Conservation (phyloP, 2,113 vertebrate species). For the Oryzias curvinotus region DNA sequence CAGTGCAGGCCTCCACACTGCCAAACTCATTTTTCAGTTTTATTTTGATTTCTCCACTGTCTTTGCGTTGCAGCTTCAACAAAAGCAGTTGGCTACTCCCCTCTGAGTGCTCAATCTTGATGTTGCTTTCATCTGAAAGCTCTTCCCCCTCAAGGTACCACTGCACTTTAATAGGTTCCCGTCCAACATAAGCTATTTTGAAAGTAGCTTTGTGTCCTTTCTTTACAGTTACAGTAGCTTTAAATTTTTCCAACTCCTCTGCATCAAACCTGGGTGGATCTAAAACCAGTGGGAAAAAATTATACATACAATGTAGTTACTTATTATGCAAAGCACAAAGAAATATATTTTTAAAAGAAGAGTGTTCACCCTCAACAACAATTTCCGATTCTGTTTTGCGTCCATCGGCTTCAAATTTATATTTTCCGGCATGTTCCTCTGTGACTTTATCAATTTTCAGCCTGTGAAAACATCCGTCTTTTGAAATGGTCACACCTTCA, state of each 20-base stretch:
- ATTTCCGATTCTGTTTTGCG: slow-evolving; percentile 77
- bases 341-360: neutral
- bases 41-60: slow-evolving; percentile 84
- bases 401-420: slow-evolving; percentile 84
- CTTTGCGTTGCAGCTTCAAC: slow-evolving; percentile 79
- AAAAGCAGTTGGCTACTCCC: slow-evolving; percentile 74
- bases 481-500: slow-evolving; percentile 77
- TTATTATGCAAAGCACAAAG: neutral
- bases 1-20: slow-evolving; percentile 69
- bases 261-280: slow-evolving; percentile 83
- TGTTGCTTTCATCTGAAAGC: slow-evolving; percentile 68
- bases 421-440: slow-evolving; percentile 82
- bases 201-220: slow-evolving; percentile 79
- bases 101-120: slow-evolving; percentile 76
- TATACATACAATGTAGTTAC: neutral
- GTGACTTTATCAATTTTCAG: slow-evolving; percentile 80
- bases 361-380: slow-evolving; percentile 76
- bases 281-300: slow-evolving; percentile 45
- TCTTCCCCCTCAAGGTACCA: slow-evolving; percentile 86
- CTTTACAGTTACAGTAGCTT: slow-evolving; percentile 77
- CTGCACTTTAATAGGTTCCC: slow-evolving; percentile 77
- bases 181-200: slow-evolving; percentile 81
- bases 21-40: slow-evolving; percentile 88
- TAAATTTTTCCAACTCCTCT: slow-evolving; percentile 76
- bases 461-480: slow-evolving; percentile 80